phyloP scores from a whole-genome alignment of 1,140 invertebrate species.

The Daktulosphaira vitifoliae region DNA sequence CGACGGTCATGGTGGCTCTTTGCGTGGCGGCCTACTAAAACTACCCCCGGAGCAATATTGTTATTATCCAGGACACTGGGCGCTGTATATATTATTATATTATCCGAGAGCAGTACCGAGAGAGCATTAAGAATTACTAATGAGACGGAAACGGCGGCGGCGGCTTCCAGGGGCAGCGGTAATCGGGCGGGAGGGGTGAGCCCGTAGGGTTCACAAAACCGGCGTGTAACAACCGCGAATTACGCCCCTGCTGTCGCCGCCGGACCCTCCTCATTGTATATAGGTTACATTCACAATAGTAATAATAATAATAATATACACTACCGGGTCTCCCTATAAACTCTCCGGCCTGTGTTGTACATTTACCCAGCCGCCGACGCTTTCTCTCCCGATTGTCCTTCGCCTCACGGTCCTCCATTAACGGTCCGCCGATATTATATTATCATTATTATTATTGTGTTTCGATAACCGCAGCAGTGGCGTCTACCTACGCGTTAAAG shows the following conservation, averaged over 20 bases:
- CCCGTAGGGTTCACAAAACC: slow-evolving; percentile 6
- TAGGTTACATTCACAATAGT: slow-evolving; percentile 20
- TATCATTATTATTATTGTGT: slow-evolving; percentile 24
- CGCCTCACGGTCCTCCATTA: background rate
- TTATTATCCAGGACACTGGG: too few relatives aligned
- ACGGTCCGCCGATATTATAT: too few relatives aligned
- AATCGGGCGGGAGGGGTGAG: too few relatives aligned
- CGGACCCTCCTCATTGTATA: background rate
- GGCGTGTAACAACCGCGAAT: slow-evolving; percentile 26
- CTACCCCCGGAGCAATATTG: background rate
- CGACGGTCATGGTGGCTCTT: background rate
- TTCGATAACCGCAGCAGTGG: slow-evolving; percentile 4
- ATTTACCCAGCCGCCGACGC: too few relatives aligned
- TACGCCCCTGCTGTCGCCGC: slow-evolving; percentile 3
- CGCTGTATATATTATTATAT: background rate
- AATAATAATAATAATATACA: slow-evolving; percentile 27
- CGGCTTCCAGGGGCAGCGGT: background rate
- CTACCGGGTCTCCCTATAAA: background rate
- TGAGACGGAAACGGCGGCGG: slow-evolving; percentile 27
- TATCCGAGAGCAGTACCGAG: background rate
- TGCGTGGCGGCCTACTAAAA: background rate
- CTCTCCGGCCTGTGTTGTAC: too few relatives aligned
- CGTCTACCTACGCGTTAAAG: too few relatives aligned
- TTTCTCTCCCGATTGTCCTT: background rate
- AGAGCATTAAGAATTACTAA: slow-evolving; percentile 29